Evolutionary conservation across 2,797 vertebrate genomes (phyloP), one percentile per base, ranked within the genome.

Genomic region (Rhadinocentrus ornatus): DNA sequence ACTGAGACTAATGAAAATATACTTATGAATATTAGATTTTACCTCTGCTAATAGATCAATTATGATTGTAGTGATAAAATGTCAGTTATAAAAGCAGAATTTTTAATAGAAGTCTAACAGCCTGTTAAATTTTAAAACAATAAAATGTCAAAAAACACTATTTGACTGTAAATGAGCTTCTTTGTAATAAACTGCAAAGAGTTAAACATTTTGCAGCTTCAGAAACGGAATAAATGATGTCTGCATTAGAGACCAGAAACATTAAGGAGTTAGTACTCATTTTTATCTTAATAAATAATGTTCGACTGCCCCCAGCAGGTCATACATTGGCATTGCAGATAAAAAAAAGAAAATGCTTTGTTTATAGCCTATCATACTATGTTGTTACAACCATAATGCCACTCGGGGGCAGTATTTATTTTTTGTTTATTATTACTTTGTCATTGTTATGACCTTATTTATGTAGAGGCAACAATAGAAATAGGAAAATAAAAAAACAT

Each of bases 351-450:
- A 27, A 12, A 37, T 13, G 9, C 29, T 34, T 55, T 31, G 31
- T 31, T n/a, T 18, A 12, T 44, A 15, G 22, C 31, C 12, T 29
- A 48, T 35, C 54, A 7, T 27, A 9, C 41, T 29, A 57, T 79
- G 62, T 48, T 65, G 58, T 32, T 56, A 11, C 22, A 29, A 22
- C 8, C 4, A 0, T 34, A 7, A 24, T 62, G 37, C 84, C 80
- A 86, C 74, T 39, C 0, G 75, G 67, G 1, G 66, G 70, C 55
- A 67, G 58, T 77, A 65, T 78, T 83, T 69, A 10, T 62, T 24
- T 26, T 11, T 26, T 22, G 0, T 2, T 39, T 22, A 1, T n/a
- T 52, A 13, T 24, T 20, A 6, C 9, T 56, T 26, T 18, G 24
- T 32, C 11, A 13, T 62, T 48, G 11, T 34, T 54, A 1, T 10